Evolutionary conservation across 2,113 vertebrate genomes (phyloP), one percentile per base, ranked within the genome.

Genomic region (Pagrus major): DNA sequence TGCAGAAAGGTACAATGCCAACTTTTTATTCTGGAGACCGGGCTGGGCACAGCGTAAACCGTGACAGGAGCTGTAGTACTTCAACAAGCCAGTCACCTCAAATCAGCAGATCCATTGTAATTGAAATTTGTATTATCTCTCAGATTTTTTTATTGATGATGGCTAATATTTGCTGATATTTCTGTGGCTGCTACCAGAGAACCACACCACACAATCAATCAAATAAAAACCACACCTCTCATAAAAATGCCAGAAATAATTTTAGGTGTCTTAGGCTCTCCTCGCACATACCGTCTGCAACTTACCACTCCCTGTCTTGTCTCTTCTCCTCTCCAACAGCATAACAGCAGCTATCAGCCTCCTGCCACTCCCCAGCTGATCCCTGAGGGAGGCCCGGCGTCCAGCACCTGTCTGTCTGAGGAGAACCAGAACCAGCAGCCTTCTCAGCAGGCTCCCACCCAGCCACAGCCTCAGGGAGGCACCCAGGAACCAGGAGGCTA

Each of bases 401-500:
- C 95, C 47, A 68, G 70, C 54, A 14, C 73, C 14, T 83, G 86
- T 21, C 89, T 93, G 4, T 93, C 94, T 1, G 96, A 97, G 74
- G 96, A 97, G 73, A 89, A 71, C 71, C 94, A 94, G 84, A 89
- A 33, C 73, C 95, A 94, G 87, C 93, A 92, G 68, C 93, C 94
- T 6, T 86, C 94, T 49, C 96, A 96, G 82, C 96, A 96, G 82
- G 79, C 89, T 33, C 60, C 80, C 42, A 44, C 52, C 52, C 92
- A 93, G 85, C 91, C 94, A 59, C 90, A 93, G 29, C 87, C 95
- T 54, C 96, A 96, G 85, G 89, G 94, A 70, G 86, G 92, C 65
- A 92, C 94, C 58, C 96, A 96, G 89, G 93, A 96, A 79, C 89
- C 93, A 25, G 94, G 95, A 42, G 90, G 92, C 82, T 95, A 90